Evolutionary conservation across 1,140 invertebrate genomes (phyloP).

Genomic region (Drosophila kohkoa): DNA sequence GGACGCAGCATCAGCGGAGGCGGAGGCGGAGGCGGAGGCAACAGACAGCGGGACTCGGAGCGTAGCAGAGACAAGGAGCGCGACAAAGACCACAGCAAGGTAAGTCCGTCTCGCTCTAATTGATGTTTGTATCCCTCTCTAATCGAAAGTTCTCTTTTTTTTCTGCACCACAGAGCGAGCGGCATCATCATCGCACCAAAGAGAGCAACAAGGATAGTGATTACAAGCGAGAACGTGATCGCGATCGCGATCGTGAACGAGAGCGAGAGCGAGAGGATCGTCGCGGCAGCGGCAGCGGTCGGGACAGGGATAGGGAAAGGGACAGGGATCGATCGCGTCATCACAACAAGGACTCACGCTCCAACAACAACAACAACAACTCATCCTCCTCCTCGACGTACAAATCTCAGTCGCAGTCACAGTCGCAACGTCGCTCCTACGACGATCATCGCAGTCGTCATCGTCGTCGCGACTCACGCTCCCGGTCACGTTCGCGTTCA

Average conservation of each 20-base stretch:
- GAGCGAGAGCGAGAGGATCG: slow-evolving; percentile 16
- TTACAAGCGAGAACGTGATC: slow-evolving; percentile 56
- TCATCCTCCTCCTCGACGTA: slow-evolving; percentile 37
- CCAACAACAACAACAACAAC: slow-evolving; percentile 46
- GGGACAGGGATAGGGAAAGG: slow-evolving; percentile 47
- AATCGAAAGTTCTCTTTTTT: neutral
- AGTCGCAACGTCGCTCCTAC: slow-evolving; percentile 18
- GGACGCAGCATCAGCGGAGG: slow-evolving; percentile 13
- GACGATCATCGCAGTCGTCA: slow-evolving; percentile 20
- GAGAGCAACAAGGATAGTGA: slow-evolving; percentile 65
- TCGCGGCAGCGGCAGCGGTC: slow-evolving; percentile 1
- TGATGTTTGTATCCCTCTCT: neutral
- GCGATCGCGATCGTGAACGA: slow-evolving; percentile 34
- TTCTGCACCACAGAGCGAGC: slow-evolving; percentile 40
- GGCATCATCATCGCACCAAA: slow-evolving; percentile 52
- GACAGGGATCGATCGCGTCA: slow-evolving; percentile 42
- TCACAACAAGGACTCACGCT: slow-evolving; percentile 50
- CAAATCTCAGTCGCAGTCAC: slow-evolving; percentile 44
- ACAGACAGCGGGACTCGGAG: slow-evolving; percentile 51
- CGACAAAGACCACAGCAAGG: slow-evolving; percentile 40
- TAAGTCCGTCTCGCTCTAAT: slow-evolving; percentile 8
- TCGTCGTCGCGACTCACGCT: slow-evolving; percentile 35
- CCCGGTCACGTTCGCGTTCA: slow-evolving; percentile 47
- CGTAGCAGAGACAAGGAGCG: slow-evolving; percentile 46
- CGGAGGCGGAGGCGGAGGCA: neutral